A percentile compares a stretch with the other conserved stretches of the same genome.
phyloP scores from a whole-genome alignment of 2,797 vertebrate genomes.

The Notolepis coatsorum region DNA sequence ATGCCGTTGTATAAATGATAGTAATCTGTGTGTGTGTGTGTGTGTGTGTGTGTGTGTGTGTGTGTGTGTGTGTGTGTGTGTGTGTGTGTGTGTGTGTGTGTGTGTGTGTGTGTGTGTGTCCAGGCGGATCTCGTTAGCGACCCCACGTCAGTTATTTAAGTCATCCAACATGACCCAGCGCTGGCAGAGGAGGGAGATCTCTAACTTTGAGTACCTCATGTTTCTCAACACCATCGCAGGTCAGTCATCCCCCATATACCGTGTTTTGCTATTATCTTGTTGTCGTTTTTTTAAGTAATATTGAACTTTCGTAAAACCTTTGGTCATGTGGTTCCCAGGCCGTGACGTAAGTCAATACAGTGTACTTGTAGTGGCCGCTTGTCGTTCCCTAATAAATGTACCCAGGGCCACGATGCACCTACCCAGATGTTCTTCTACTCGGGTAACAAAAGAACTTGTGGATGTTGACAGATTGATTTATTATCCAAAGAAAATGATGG shows the following conservation, averaged over 20 bases:
- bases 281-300: not conserved
- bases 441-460: no score
- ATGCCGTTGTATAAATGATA: not conserved
- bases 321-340: no score
- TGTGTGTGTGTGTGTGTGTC: not conserved
- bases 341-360: no score
- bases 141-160: conserved; percentile 97
- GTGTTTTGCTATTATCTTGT: not conserved
- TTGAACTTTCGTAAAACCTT: no score
- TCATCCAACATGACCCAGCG: conserved; percentile 99
- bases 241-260: conserved; percentile 63
- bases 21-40: not conserved
- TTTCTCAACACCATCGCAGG: conserved; percentile 99
- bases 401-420: no score
- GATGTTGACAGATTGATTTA: no score
- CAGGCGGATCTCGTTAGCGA: conserved; percentile 97
- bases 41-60: conserved; percentile 11
- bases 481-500: no score
- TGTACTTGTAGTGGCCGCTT: no score
- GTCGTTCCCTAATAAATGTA: no score
- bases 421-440: no score
- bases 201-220: conserved; percentile 99
- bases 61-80: not conserved
- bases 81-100: not conserved
- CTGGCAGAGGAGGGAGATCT: conserved; percentile 99